These are phyloP conservation scores for Harpegnathos saltator DNA, from an alignment of 1,140 invertebrate species.

Conservation along the genomic window DNA sequence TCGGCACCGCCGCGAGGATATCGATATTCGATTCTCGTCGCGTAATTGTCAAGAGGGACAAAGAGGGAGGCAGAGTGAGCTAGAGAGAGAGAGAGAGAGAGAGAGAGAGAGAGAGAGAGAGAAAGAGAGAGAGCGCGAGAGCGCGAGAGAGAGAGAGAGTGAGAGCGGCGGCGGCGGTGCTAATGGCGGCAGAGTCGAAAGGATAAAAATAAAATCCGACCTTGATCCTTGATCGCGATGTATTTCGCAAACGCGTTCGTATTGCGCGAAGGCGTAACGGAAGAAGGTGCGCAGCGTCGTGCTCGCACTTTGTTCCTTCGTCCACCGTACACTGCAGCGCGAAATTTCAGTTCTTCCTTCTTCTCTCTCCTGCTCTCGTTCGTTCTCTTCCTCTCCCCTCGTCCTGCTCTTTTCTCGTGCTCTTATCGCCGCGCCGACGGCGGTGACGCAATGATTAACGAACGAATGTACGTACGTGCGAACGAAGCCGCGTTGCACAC, in stretches of 20 bases:
- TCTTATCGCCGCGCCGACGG: too few species aligned
- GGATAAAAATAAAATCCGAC: slow-evolving; percentile 54
- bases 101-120: background rate
- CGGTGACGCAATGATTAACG: slow-evolving; percentile 13
- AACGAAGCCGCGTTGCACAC: background rate
- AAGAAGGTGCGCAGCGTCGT: background rate
- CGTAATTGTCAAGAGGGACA: slow-evolving; percentile 1
- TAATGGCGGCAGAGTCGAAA: slow-evolving; percentile 14
- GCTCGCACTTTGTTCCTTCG: background rate
- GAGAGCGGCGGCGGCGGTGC: background rate
- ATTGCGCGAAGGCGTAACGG: slow-evolving; percentile 18
- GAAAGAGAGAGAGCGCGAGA: background rate
- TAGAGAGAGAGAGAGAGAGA: background rate
- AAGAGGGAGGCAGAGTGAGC: too few species aligned
- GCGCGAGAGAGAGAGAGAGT: background rate
- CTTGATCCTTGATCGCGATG: slow-evolving; percentile 59
- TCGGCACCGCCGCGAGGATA: too few species aligned
- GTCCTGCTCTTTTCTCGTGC: too few species aligned
- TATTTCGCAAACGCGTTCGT: slow-evolving; percentile 30
- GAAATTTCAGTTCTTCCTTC: background rate
- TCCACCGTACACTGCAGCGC: background rate
- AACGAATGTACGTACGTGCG: background rate
- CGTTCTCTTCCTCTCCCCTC: background rate
- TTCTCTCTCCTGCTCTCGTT: background rate
- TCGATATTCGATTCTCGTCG: slow-evolving; percentile 24